These are phyloP conservation scores for Eupithecia subfuscata DNA, from an alignment of 2,888 invertebrate genomes.

Conservation along the genomic window DNA sequence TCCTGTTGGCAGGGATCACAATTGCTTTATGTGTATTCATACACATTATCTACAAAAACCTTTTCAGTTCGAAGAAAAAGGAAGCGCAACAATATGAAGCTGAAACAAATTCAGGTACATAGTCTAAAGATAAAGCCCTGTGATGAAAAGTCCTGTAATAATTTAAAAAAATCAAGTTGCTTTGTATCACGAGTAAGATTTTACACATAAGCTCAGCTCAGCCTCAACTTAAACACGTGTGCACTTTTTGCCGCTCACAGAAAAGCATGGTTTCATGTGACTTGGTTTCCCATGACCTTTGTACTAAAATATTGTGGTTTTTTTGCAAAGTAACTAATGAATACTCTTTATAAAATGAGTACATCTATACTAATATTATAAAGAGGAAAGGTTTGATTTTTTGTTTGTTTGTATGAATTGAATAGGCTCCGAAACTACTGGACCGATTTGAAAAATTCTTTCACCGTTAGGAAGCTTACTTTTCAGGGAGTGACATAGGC, in stretches of 20 bases:
- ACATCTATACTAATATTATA: too few relatives aligned
- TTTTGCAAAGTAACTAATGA: neutral
- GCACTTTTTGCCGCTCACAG: slow-evolving; percentile 34
- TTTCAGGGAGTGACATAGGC: too few relatives aligned
- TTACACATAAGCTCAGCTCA: neutral
- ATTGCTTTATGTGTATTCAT: slow-evolving; percentile 67
- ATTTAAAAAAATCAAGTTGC: neutral
- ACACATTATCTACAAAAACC: slow-evolving; percentile 71
- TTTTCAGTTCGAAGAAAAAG: slow-evolving; percentile 69
- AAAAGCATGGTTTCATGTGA: slow-evolving; percentile 26
- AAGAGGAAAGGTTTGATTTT: too few relatives aligned
- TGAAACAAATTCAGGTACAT: slow-evolving; percentile 66
- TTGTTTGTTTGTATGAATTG: too few relatives aligned
- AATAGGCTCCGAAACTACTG: too few relatives aligned
- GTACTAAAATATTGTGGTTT: neutral
- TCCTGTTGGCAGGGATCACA: slow-evolving; percentile 64
- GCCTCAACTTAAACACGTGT: slow-evolving; percentile 36
- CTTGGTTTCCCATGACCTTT: neutral
- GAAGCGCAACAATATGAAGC: slow-evolving; percentile 67
- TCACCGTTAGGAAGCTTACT: too few relatives aligned
- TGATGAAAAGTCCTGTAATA: neutral
- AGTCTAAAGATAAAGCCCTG: neutral
- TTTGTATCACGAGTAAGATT: neutral
- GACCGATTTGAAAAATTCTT: too few relatives aligned
- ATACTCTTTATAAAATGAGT: too few relatives aligned